A percentile compares a stretch with the other conserved stretches of the same genome.
Conservation (phyloP, 2,888 invertebrate species). For the Rhyacophila evoluta region DNA sequence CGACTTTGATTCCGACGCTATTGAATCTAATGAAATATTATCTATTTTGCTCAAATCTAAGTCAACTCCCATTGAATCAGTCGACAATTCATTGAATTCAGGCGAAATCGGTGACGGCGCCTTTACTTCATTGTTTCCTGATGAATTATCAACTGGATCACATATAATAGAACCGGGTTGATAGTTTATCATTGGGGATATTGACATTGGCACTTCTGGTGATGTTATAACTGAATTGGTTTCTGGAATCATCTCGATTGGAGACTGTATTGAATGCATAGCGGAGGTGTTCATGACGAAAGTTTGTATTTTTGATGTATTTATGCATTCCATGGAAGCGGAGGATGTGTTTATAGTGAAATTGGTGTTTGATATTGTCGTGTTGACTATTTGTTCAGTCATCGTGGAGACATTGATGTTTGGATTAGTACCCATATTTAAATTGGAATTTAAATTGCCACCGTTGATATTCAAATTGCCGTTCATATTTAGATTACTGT, state of each 20-base stretch:
- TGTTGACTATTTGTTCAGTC: constrained; percentile 29
- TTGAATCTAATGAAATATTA: constrained; percentile 31
- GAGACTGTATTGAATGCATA: neutral
- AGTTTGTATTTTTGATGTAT: constrained; percentile 20
- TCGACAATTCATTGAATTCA: constrained; percentile 38
- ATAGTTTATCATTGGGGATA: neutral
- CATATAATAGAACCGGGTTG: neutral
- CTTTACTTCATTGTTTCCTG: constrained; percentile 32
- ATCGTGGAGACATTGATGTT: neutral
- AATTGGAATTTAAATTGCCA: neutral
- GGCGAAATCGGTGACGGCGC: constrained; percentile 29
- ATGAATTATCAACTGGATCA: neutral
- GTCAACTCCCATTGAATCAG: constrained; percentile 45
- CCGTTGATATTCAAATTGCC: neutral
- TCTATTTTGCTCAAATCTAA: constrained; percentile 40
- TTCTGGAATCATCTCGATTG: neutral
- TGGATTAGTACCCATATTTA: neutral
- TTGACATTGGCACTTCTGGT: neutral
- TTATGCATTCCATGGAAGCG: neutral
- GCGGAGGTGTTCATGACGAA: constrained; percentile 22
- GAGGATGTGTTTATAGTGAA: neutral
- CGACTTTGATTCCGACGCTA: constrained; percentile 43
- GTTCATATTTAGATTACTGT: neutral
- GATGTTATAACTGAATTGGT: neutral
- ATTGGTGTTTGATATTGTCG: constrained; percentile 28